Base-by-base conservation (phyloP, 2,797 vertebrate species). In the Astyanax mexicanus region DNA sequence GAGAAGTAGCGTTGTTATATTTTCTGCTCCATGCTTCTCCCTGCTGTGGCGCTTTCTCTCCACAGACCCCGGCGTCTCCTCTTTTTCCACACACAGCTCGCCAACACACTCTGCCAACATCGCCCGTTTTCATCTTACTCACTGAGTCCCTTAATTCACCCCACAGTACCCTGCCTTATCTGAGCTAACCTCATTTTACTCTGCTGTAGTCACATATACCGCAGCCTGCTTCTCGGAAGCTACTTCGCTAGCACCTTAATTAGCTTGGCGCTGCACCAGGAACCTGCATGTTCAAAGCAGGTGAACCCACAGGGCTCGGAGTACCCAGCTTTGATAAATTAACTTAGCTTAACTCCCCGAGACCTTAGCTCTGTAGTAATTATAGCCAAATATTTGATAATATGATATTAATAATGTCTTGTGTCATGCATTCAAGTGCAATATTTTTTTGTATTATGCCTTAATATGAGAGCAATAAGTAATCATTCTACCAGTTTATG, bases 231-330 rank as follows among this genome's bases (percentile, higher is more conserved):
- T 5, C 37, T 62, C 3, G 23, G 8, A 40, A 38, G 17, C 58
- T 21, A 8, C 32, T 55, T 44, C 23, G 37, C 23, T 29, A 44
- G 58, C 47, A 52, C 52, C 25, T 54, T 74, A 74, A 65, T 74
- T 54, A 66, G 27, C 25, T 35, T 32, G 37, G 23, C 49, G 44
- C 32, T 55, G 47, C 51, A 37, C 62, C 44, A 62, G 58, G 35
- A 64, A 51, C 11, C 27, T 52, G 60, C 47, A 13, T 19, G 35
- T 49, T 54, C 11, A 17, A 42, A 54, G 60, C 60, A 65, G 47
- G 23, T 65, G 58, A 40, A 51, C 21, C 60, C 42, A 21, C 6
- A 35, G 55, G 21, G 55, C 27, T 47, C 8, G 2, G 27, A 0
- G 13, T 17, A 12, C 12, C 52, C 25, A 1, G 52, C 58, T 62